Conservation (phyloP, 2,888 invertebrate genomes). For the Pristionchus exspectatus region DNA sequence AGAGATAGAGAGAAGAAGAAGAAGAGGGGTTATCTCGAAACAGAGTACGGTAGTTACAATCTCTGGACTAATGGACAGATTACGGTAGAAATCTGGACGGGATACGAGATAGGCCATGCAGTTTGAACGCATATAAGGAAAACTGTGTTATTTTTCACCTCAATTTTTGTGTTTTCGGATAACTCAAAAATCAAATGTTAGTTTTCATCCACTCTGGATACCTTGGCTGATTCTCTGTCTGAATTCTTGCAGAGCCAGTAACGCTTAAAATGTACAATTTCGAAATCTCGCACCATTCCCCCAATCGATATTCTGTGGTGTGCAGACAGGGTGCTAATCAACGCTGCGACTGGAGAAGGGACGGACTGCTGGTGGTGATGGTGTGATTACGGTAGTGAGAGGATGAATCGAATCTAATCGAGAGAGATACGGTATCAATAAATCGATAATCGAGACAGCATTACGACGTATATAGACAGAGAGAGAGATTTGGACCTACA, state of each 20-base stretch:
- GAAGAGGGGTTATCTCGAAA: not conserved
- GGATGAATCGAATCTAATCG: not conserved
- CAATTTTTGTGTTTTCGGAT: not conserved
- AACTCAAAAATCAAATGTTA: conserved; percentile 27
- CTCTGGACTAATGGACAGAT: conserved; percentile 25
- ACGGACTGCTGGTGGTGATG: not conserved
- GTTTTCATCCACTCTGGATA: conserved; percentile 27
- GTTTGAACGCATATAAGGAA: not conserved
- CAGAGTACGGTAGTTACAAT: not conserved
- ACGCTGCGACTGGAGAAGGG: not conserved
- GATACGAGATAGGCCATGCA: conserved; percentile 35
- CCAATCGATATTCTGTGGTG: not conserved
- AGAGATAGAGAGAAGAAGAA: not conserved
- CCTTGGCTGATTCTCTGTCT: conserved; percentile 40
- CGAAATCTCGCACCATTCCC: conserved; percentile 4
- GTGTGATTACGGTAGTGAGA: conserved; percentile 50
- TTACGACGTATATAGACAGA: conserved; percentile 5
- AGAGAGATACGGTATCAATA: conserved; percentile 11
- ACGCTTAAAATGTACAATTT: conserved; percentile 2
- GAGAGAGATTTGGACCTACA: conserved; percentile 56
- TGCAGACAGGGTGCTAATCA: conserved; percentile 42
- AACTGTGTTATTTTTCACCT: not conserved
- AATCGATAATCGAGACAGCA: conserved; percentile 18
- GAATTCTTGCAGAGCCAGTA: conserved; percentile 18
- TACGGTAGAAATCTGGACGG: conserved; percentile 8